Evolutionary conservation across 2,797 vertebrate species (phyloP), one percentile per base, ranked within the genome.

Genomic region (Oceanodroma leucorhoa): DNA sequence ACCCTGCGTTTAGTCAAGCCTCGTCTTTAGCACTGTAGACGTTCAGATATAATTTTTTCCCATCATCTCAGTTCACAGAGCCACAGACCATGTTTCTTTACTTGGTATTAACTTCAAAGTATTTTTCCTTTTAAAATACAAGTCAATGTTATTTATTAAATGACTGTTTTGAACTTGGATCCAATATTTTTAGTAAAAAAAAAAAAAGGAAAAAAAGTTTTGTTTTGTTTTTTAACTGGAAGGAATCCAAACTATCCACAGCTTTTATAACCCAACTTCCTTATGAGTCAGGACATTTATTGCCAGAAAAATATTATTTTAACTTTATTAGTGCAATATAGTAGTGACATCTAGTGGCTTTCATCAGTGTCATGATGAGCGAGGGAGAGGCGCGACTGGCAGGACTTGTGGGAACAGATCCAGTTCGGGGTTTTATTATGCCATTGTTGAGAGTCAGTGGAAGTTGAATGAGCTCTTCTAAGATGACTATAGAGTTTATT

Each of bases 241-340:
- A 94, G 72, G 46, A 81, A 91, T 96, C 95, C 96, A 97, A 95
- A 93, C 80, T 94, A 91, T 96, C 95, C 94, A 67, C 3, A 2
- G 83, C 79, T 94, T 96, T 95, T 95, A 95, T 94, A 96, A 96
- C 93, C 92, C 91, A 90, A 61, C 93, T 97, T 96, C 95, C 94
- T 96, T 97, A 88, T 97, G 95, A 97, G 95, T 96, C 96, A 96
- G 95, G 91, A 95, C 73, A 94, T 97, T 94, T 96, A 96, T 78
- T 94, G 95, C 95, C 95, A 95, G 91, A 91, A 96, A 97, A 97
- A 97, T 97, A 97, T 96, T 97, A 94, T 96, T 96, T 94, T 96
- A 92, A 83, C 87, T 97, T 83, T 87, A 88, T 73, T 86, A 62
- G 57, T 55, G 70, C 80, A 83, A 92, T 88, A 90, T 69, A 93